Conservation (phyloP, 2,113 vertebrate species). For the Orientallactaga bullata region DNA sequence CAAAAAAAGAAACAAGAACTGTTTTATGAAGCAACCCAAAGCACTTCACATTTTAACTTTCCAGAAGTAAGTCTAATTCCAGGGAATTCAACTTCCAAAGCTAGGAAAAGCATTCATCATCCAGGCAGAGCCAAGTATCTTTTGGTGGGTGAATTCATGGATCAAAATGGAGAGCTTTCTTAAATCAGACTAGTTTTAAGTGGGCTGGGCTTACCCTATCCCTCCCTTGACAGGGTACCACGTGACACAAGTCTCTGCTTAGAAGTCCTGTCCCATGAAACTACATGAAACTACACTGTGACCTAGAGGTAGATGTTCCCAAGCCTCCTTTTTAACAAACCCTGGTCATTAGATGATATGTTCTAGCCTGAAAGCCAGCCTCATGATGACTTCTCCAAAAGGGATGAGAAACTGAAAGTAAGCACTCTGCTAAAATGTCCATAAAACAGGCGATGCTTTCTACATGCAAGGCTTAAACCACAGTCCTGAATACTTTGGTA, state of each 20-base stretch:
- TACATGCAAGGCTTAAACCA: neutral
- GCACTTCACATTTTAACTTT: slow-evolving; percentile 50
- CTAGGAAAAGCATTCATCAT: neutral
- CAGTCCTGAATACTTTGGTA: neutral
- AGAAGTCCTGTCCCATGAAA: neutral
- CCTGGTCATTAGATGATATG: neutral
- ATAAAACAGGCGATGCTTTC: neutral
- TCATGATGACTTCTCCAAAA: slow-evolving; percentile 29
- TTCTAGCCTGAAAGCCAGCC: slow-evolving; percentile 26
- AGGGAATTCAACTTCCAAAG: slow-evolving; percentile 43
- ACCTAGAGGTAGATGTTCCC: neutral
- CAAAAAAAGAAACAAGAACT: slow-evolving; percentile 46
- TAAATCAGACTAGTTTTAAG: neutral
- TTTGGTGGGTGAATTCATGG: neutral
- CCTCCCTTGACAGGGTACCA: neutral
- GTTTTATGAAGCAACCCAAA: slow-evolving; percentile 45
- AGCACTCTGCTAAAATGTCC: slow-evolving; percentile 11
- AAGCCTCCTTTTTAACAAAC: neutral
- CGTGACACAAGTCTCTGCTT: neutral
- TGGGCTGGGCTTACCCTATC: neutral
- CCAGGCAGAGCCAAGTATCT: slow-evolving; percentile 8
- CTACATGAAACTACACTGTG: slow-evolving; percentile 8
- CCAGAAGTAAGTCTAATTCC: slow-evolving; percentile 37
- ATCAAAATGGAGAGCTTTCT: slow-evolving; percentile 26
- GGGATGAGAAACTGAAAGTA: slow-evolving; percentile 17